Conservation (phyloP, 2,797 vertebrate species). For the Microctenopoma lineatum region DNA sequence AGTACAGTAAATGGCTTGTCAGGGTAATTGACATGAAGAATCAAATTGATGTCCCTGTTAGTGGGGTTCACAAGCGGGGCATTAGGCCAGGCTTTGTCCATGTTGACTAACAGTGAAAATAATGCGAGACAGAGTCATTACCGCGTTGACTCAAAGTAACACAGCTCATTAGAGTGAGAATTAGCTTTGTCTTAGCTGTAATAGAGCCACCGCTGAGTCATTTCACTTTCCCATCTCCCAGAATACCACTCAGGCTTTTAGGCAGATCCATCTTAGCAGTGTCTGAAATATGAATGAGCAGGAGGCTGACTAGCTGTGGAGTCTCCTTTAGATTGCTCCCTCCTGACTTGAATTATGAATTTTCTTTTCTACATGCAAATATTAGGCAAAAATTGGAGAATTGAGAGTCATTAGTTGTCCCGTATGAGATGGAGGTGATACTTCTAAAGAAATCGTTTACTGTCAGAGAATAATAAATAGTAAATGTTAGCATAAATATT, state of each 20-base stretch:
- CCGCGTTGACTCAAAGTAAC: constrained; percentile 32
- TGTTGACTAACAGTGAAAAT: constrained; percentile 19
- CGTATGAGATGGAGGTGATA: constrained; percentile 24
- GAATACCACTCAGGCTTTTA: constrained; percentile 56
- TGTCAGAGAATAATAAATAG: constrained; percentile 32
- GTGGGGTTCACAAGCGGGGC: constrained; percentile 17
- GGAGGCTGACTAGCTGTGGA: constrained; percentile 31
- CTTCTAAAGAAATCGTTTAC: constrained; percentile 21
- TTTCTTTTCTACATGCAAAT: constrained; percentile 62
- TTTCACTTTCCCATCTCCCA: constrained; percentile 52
- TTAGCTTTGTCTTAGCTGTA: constrained; percentile 48
- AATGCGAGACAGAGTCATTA: constrained; percentile 38
- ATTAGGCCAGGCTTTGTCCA: constrained; percentile 17
- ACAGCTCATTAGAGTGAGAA: constrained; percentile 48
- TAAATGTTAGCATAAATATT: constrained; percentile 40
- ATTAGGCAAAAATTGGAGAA: constrained; percentile 37
- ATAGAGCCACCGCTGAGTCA: constrained; percentile 43
- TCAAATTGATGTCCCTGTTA: constrained; percentile 21
- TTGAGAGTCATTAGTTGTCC: constrained; percentile 40
- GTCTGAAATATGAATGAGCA: constrained; percentile 74
- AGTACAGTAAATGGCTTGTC: constrained; percentile 9
- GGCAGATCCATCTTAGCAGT: constrained; percentile 60
- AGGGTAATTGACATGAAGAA: constrained; percentile 16
- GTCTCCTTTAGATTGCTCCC: constrained; percentile 45
- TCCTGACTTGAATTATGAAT: constrained; percentile 51